Percentiles rank a stretch among this genome's conserved stretches.
These are phyloP conservation scores for Drosophila leonis DNA, from an alignment of 2,888 invertebrate genomes.

Conservation along the genomic window DNA sequence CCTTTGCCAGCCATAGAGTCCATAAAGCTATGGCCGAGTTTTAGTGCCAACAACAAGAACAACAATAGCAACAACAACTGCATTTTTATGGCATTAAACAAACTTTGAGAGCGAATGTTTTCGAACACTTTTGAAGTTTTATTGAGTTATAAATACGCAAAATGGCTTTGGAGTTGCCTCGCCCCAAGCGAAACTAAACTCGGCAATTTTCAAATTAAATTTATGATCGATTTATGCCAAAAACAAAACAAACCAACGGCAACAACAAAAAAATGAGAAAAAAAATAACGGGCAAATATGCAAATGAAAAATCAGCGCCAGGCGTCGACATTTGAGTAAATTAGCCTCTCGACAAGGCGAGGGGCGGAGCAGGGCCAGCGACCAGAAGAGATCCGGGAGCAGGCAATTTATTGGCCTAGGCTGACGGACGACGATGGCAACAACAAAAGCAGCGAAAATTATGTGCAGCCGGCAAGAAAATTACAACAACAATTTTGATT, in stretches of 20 bases:
- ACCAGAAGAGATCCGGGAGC: slow-evolving; percentile 11
- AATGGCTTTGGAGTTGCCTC: slow-evolving; percentile 66
- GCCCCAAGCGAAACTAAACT: slow-evolving; percentile 35
- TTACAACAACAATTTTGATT: slow-evolving; percentile 65
- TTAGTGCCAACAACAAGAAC: slow-evolving; percentile 55
- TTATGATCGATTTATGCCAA: slow-evolving; percentile 79
- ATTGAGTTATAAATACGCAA: slow-evolving; percentile 79
- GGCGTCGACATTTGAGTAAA: slow-evolving; percentile 77
- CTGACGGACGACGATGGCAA: slow-evolving; percentile 57
- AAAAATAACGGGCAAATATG: slow-evolving; percentile 22
- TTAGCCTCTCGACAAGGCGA: slow-evolving; percentile 43
- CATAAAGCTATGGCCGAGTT: slow-evolving; percentile 69
- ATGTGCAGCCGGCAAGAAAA: slow-evolving; percentile 39
- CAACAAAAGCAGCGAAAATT: slow-evolving; percentile 40
- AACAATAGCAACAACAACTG: slow-evolving; percentile 59
- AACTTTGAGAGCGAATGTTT: slow-evolving; percentile 78
- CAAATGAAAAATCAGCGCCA: slow-evolving; percentile 65
- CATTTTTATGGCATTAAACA: slow-evolving; percentile 76
- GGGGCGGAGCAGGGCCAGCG: not conserved
- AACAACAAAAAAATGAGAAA: not conserved
- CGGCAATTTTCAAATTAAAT: slow-evolving; percentile 75
- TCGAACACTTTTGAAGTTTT: slow-evolving; percentile 80
- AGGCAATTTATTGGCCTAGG: slow-evolving; percentile 64
- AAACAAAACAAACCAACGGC: slow-evolving; percentile 31
- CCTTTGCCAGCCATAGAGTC: slow-evolving; percentile 45